A percentile compares a stretch with the other conserved stretches of the same genome.
Conservation (phyloP, 2,888 invertebrate species). For the Adelognathus sp. region DNA sequence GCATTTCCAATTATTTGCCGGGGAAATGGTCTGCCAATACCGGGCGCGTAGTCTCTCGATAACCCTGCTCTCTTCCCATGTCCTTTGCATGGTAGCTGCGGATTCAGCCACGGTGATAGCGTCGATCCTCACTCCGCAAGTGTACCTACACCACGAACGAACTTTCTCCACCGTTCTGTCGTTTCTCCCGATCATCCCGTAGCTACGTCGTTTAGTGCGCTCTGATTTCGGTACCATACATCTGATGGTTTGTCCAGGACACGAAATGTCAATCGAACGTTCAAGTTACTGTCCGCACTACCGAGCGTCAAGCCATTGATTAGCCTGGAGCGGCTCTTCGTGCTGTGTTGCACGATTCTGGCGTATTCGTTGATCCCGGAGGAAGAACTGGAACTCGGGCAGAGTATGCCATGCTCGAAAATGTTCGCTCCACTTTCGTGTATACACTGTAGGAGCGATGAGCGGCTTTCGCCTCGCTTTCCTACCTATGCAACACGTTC, state of each 20-base stretch:
- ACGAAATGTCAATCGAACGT: conserved; percentile 22
- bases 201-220: not conserved
- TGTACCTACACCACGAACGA: conserved; percentile 23
- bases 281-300: conserved; percentile 8
- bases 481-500: conserved; percentile 1
- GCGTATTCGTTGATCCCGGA: not conserved
- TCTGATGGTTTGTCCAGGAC: conserved; percentile 7
- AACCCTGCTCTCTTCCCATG: conserved; percentile 54
- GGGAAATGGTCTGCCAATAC: conserved; percentile 80
- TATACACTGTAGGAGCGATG: conserved; percentile 4
- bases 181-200: conserved; percentile 30
- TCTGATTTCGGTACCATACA: not conserved
- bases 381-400: not conserved
- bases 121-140: conserved; percentile 7
- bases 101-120: conserved; percentile 50
- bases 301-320: conserved; percentile 39
- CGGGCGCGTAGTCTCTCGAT: conserved; percentile 72
- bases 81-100: conserved; percentile 26
- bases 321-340: conserved; percentile 24
- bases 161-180: conserved; percentile 2
- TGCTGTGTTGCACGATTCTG: not conserved
- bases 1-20: conserved; percentile 81
- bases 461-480: conserved; percentile 6
- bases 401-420: too few relatives aligned
- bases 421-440: too few relatives aligned